Evolutionary conservation across 2,888 invertebrate species (phyloP).

Genomic region (Drosophila pseudotalamancana): DNA sequence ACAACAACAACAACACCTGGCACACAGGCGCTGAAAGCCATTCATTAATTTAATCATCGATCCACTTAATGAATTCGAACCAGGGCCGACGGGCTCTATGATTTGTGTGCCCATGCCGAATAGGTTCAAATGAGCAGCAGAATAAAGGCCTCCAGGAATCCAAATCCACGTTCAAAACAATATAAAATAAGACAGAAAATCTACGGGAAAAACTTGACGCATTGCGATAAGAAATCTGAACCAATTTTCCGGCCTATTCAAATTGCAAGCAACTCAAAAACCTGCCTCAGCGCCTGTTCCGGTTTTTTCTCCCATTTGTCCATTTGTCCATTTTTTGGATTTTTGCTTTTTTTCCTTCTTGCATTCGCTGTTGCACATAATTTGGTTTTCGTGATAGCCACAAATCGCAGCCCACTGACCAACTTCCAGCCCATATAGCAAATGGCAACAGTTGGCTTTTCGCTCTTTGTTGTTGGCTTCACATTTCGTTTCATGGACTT

Average conservation of each 20-base stretch:
- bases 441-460: slow-evolving; percentile 14
- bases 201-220: slow-evolving; percentile 31
- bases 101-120: slow-evolving; percentile 58
- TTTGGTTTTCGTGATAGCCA: slow-evolving; percentile 54
- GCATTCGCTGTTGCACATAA: slow-evolving; percentile 26
- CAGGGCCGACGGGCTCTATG: slow-evolving; percentile 67
- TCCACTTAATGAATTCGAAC: slow-evolving; percentile 67
- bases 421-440: slow-evolving; percentile 49
- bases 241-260: slow-evolving; percentile 62
- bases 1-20: slow-evolving; percentile 13
- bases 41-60: slow-evolving; percentile 79
- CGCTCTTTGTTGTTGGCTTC: not conserved
- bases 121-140: slow-evolving; percentile 29
- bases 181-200: not conserved
- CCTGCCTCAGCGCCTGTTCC: slow-evolving; percentile 34
- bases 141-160: slow-evolving; percentile 21
- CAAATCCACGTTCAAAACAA: not conserved
- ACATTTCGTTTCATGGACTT: slow-evolving; percentile 31
- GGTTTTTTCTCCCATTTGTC: slow-evolving; percentile 27
- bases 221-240: slow-evolving; percentile 67
- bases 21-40: slow-evolving; percentile 66
- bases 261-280: slow-evolving; percentile 10
- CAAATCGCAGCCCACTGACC: slow-evolving; percentile 55
- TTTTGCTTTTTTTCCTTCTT: not conserved
- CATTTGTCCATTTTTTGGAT: not conserved